These are phyloP conservation scores for Zaprionus camerounensis DNA, from an alignment of 1,140 invertebrate genomes.

Conservation along the genomic window DNA sequence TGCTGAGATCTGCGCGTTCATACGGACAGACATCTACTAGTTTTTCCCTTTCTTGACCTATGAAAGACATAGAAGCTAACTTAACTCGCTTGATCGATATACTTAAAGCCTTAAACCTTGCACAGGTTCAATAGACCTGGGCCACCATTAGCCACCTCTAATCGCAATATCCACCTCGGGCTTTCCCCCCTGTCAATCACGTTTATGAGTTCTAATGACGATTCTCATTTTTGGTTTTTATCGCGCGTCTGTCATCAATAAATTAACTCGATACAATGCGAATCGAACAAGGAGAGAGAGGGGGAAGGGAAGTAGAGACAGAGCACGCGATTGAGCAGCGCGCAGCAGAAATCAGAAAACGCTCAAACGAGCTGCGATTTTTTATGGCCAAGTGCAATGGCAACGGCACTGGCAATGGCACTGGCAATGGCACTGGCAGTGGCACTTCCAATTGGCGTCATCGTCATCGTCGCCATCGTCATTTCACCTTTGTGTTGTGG, in stretches of 20 bases:
- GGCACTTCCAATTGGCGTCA: constrained; percentile 51
- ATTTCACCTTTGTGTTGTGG: constrained; percentile 77
- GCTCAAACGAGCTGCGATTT: constrained; percentile 79
- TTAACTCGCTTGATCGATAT: background rate
- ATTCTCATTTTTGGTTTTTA: constrained; percentile 79
- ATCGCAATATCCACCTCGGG: constrained; percentile 35
- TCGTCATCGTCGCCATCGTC: constrained; percentile 46
- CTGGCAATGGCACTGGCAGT: constrained; percentile 22
- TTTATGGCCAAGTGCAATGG: constrained; percentile 57
- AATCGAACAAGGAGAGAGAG: constrained; percentile 30
- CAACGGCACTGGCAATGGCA: constrained; percentile 24
- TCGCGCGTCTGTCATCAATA: constrained; percentile 80
- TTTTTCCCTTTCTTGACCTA: background rate
- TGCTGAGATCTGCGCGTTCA: background rate
- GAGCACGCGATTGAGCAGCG: constrained; percentile 69
- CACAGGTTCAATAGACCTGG: constrained; percentile 62
- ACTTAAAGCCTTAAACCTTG: background rate
- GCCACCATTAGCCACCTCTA: constrained; percentile 26
- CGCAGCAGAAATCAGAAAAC: constrained; percentile 64
- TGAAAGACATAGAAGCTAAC: no score
- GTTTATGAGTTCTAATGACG: constrained; percentile 82
- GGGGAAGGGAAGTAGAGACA: constrained; percentile 6
- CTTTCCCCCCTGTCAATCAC: constrained; percentile 64
- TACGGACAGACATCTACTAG: background rate
- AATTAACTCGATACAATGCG: constrained; percentile 81